Conservation (phyloP, 2,888 invertebrate species). For the Hipparchia semele region DNA sequence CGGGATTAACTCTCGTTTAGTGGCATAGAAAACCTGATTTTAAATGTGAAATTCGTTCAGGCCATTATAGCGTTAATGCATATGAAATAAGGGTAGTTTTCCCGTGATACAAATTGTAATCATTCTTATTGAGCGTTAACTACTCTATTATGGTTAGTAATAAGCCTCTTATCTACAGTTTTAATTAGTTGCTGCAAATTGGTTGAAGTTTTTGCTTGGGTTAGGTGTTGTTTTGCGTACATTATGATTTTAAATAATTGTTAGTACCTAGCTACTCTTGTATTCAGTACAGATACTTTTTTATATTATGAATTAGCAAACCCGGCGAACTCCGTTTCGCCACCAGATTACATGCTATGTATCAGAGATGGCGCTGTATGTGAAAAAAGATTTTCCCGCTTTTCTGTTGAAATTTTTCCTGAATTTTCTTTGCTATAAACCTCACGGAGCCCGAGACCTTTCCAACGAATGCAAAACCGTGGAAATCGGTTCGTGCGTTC, state of each 20-base stretch:
- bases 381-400: too few relatives aligned
- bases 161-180: conserved; percentile 39
- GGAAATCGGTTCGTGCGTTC: too few relatives aligned
- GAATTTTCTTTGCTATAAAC: too few relatives aligned
- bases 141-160: conserved; percentile 31
- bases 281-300: too few relatives aligned
- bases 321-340: too few relatives aligned
- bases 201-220: conserved; percentile 31
- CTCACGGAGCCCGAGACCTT: too few relatives aligned
- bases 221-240: conserved; percentile 6
- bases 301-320: too few relatives aligned
- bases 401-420: too few relatives aligned
- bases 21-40: conserved; percentile 16
- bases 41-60: conserved; percentile 15
- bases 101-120: conserved; percentile 12
- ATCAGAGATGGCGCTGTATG: too few relatives aligned
- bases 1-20: conserved; percentile 32
- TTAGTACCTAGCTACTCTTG: neutral
- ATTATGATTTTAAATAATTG: conserved; percentile 2
- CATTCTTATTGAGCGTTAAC: conserved; percentile 18
- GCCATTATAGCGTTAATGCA: conserved; percentile 13
- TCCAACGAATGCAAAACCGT: too few relatives aligned
- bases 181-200: conserved; percentile 41
- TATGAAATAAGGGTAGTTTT: conserved; percentile 21
- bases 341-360: too few relatives aligned